Conservation (phyloP, 2,797 vertebrate genomes). For the Sandelia bainsii region DNA sequence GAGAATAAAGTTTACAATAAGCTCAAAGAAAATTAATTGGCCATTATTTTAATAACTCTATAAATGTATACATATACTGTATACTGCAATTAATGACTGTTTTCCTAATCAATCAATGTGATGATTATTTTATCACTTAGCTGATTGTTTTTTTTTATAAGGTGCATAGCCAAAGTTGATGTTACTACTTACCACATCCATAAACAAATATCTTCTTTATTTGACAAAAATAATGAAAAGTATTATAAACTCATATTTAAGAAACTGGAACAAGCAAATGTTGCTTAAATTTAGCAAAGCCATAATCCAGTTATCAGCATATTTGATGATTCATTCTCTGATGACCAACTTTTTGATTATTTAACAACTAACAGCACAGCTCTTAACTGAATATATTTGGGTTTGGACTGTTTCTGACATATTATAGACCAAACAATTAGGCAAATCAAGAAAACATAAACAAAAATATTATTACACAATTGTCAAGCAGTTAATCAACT, state of each 20-base stretch:
- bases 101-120: not conserved
- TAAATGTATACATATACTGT: not conserved
- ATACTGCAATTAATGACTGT: not conserved
- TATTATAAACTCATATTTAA: not conserved
- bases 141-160: not conserved
- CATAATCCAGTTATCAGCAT: too few relatives aligned
- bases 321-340: too few relatives aligned
- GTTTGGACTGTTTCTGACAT: not conserved
- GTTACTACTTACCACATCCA: not conserved
- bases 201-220: not conserved
- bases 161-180: not conserved
- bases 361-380: not conserved
- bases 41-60: too few relatives aligned
- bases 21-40: too few relatives aligned
- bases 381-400: not conserved
- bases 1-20: too few relatives aligned
- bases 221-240: not conserved
- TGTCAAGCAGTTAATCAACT: too few relatives aligned
- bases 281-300: too few relatives aligned
- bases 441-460: too few relatives aligned
- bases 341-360: not conserved
- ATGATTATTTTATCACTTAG: not conserved
- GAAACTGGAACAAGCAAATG: not conserved
- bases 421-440: not conserved
- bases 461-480: too few relatives aligned